Evolutionary conservation across 2,113 vertebrate species (phyloP), one percentile per base, ranked within the genome.

Genomic region (Otis tarda): DNA sequence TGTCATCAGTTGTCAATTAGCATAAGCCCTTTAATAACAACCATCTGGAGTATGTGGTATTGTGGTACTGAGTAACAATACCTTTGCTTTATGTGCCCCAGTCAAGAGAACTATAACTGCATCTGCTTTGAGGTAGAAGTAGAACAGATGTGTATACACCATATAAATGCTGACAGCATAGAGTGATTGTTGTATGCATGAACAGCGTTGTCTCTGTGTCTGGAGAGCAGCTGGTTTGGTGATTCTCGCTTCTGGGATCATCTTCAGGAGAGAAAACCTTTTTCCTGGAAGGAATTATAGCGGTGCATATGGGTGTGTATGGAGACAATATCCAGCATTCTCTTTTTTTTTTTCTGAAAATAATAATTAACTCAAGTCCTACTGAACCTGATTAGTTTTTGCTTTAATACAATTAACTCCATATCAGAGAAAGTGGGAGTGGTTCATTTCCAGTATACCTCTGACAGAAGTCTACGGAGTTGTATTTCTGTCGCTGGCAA

Each of bases 121-220:
- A 39, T 52, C 14, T 30, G 23, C 10, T 90, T 83, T 76, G 49
- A 73, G 56, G 30, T 61, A 65, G 61, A 87, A 79, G 24, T 75
- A 68, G 53, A 63, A 53, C 4, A 20, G 1, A n/a, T 10, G 0
- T 49, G 15, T 56, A 18, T 8, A 53, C 39, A 59, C 23, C 23
- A 33, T 31, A 35, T 65, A 60, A 70, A 73, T 73, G 19, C 4
- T 90, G 71, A 74, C 1, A 2, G 27, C 21, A 31, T 10, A 74
- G 33, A 53, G 18, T 0, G 1, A 67, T 28, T 17, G 8, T 17
- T 78, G 28, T 16, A 7, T 47, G 13, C 31, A 35, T 1, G 8
- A 23, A 25, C 10, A 37, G 2, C 1, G 0, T 49, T 60, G 13
- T 47, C 12, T 43, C 14, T 39, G 30, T 55, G 16, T n/a, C 50